Conservation (phyloP, 2,888 invertebrate genomes). For the Eupithecia tripunctaria region DNA sequence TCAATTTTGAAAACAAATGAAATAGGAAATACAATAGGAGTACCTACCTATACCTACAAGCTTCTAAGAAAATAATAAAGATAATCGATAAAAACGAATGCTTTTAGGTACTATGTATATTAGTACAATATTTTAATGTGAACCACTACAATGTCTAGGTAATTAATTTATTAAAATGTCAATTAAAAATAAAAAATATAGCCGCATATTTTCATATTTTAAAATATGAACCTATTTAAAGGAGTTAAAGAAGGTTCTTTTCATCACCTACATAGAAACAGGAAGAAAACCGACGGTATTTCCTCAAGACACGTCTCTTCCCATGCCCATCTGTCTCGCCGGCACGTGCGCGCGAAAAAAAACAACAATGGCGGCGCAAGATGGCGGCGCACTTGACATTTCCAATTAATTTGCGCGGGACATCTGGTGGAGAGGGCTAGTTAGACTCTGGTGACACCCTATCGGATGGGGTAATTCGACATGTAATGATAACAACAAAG, state of each 20-base stretch:
- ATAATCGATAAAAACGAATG: no score
- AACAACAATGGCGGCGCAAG: slow-evolving; percentile 73
- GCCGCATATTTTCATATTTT: no score
- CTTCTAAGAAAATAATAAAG: no score
- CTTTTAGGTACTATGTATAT: no score
- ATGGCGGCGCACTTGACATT: slow-evolving; percentile 84
- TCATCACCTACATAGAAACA: neutral
- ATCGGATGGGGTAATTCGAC: slow-evolving; percentile 1
- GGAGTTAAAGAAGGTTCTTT: neutral
- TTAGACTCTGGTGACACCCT: slow-evolving; percentile 5
- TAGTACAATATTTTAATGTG: no score
- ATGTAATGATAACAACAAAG: neutral
- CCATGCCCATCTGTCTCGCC: slow-evolving; percentile 73
- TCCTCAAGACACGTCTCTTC: slow-evolving; percentile 5
- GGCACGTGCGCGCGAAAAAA: slow-evolving; percentile 78
- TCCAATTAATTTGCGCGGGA: slow-evolving; percentile 83
- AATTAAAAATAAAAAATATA: no score
- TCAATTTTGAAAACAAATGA: no score
- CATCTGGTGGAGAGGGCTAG: slow-evolving; percentile 60
- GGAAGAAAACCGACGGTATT: slow-evolving; percentile 6
- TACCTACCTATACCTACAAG: no score
- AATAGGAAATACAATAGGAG: no score
- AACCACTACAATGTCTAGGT: no score
- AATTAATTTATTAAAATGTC: no score
- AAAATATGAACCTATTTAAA: no score